Percentiles rank a stretch among this genome's conserved stretches.
Conservation (phyloP, 1,140 invertebrate genomes). For the Drosophila pruinosa region DNA sequence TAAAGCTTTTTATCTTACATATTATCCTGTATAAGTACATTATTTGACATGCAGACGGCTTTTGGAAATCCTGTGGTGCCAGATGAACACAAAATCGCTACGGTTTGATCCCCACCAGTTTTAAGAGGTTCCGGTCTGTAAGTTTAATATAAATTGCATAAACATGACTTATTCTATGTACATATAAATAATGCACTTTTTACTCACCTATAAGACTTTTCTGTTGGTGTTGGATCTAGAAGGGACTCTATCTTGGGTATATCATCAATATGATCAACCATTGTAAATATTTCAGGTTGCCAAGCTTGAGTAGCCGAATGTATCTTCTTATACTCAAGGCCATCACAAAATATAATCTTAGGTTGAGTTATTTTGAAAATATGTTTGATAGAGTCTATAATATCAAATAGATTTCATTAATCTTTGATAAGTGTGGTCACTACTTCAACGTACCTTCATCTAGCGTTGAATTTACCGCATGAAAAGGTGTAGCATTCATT, state of each 20-base stretch:
- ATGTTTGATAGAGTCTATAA: slow-evolving; percentile 25
- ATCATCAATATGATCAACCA: slow-evolving; percentile 21
- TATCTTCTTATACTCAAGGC: slow-evolving; percentile 28
- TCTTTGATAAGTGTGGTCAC: not conserved
- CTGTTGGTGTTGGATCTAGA: slow-evolving; percentile 26
- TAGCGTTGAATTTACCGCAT: slow-evolving; percentile 26
- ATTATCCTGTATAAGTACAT: not conserved
- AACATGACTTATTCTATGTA: no score
- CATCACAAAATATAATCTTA: slow-evolving; percentile 42
- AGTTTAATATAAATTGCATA: not conserved
- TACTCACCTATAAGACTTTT: slow-evolving; percentile 39
- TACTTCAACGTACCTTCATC: slow-evolving; percentile 14
- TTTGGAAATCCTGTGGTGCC: slow-evolving; percentile 91
- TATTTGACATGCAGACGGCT: slow-evolving; percentile 88
- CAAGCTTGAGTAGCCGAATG: not conserved
- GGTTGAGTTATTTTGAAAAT: slow-evolving; percentile 32
- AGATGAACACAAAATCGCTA: slow-evolving; percentile 83
- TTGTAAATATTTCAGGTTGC: slow-evolving; percentile 25
- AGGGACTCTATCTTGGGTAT: slow-evolving; percentile 29
- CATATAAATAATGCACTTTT: not conserved
- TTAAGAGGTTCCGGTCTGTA: slow-evolving; percentile 20
- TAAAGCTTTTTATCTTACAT: slow-evolving; percentile 1
- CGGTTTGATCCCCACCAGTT: slow-evolving; percentile 37
- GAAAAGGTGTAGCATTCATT: slow-evolving; percentile 31
- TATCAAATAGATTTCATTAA: not conserved